Base-by-base conservation (phyloP, 2,888 invertebrate genomes). In the Macaria liturata region DNA sequence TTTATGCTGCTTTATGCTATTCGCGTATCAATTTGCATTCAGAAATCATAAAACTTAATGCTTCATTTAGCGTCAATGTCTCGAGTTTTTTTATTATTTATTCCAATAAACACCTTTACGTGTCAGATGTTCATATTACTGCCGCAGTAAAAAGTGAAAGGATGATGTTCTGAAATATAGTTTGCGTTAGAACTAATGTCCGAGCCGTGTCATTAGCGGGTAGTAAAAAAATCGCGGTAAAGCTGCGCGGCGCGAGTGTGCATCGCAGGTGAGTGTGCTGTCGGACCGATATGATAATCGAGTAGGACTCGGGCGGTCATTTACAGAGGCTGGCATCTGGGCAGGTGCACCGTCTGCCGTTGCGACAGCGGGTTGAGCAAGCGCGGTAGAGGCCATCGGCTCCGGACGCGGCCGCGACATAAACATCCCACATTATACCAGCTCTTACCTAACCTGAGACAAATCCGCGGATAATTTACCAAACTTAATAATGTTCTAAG, bases 361-460 rank as follows among this genome's bases (percentile, higher is more conserved):
- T 90, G 88, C 90, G 88, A 85, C 88, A 90, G 81, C 65, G 70
- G 76, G 85, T 90, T 90, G 90, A 85, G 90, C 84, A 90, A 90
- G 86, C 78, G 75, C 78, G 78, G 69, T 77, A 78, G 84, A 85
- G 88, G 88, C 88, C 88, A 83, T 82, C 88, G 83, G 79, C 84
- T 81, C 70, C 76, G 78, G 76, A 78, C 78, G 73, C 83, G 78
- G 81, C 82, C 81, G 82, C 83, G 78, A 84, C 84, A 81, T 83
- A 87, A 83, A 85, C 87, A 88, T 86, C 86, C 84, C 81, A 86
- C 84, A 83, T 84, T 84, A 86, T 83, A 80, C 73, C 76, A 74
- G 68, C 68, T 61, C 72, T 88, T 89, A 88, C 88, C 84, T 84
- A 87, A 89, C 75, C 71, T 78, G 76, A 81, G 83, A 86, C 88